These are phyloP conservation scores for Astreopora myriophthalma DNA, from an alignment of 64 coral and sea anemone species.

Conservation along the genomic window DNA sequence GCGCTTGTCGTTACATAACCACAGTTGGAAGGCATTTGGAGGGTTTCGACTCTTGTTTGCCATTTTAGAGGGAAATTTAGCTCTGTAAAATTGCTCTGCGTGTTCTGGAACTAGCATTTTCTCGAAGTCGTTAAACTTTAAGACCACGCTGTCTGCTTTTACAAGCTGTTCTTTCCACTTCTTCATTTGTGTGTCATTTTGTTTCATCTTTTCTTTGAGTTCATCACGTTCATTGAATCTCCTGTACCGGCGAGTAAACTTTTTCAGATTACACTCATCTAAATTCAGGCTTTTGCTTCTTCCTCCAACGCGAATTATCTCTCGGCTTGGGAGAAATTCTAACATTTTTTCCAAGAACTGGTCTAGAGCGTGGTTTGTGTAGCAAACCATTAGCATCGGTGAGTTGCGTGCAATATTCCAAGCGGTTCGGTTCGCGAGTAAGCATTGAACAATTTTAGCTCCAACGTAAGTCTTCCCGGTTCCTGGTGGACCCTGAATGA, in stretches of 20 bases:
- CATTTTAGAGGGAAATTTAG: background rate
- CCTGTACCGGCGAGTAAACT: background rate
- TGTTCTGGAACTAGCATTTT: background rate
- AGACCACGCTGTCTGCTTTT: background rate
- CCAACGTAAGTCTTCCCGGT: constrained; percentile 93
- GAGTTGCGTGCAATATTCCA: constrained; percentile 49
- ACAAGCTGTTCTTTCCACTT: background rate
- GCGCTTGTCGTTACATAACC: background rate
- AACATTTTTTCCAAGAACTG: constrained; percentile 54
- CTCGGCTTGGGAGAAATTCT: constrained; percentile 21
- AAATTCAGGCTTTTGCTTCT: constrained; percentile 37
- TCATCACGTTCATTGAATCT: background rate
- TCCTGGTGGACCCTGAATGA: constrained; percentile 95
- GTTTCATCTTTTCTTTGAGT: background rate
- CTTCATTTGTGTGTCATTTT: background rate
- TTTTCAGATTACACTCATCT: constrained; percentile 48
- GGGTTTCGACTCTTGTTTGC: background rate
- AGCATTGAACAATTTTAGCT: constrained; percentile 63
- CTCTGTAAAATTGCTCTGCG: background rate
- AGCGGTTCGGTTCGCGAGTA: constrained; percentile 35
- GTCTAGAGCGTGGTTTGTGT: constrained; percentile 66
- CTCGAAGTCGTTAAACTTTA: background rate
- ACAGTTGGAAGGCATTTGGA: background rate
- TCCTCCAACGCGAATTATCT: constrained; percentile 62
- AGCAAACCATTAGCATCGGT: constrained; percentile 69